Conservation (phyloP, 2,888 invertebrate species). For the Podabrus alpinus region DNA sequence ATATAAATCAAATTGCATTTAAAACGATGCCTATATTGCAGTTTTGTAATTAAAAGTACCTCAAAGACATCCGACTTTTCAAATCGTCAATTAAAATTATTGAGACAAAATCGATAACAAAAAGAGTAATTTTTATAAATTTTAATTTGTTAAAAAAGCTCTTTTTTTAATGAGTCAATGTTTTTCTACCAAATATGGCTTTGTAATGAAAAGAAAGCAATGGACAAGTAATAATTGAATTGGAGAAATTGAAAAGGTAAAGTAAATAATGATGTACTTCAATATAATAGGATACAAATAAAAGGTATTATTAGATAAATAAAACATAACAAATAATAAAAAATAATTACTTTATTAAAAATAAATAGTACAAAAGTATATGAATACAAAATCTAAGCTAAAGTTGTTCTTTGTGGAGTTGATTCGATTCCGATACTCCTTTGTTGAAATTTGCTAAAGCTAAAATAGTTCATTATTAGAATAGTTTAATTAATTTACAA, state of each 20-base stretch:
- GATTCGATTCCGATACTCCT: conserved; percentile 41
- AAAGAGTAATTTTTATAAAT: not conserved
- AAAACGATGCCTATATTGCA: not conserved
- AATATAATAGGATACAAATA: conserved; percentile 26
- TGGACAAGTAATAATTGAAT: conserved; percentile 37
- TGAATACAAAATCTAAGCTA: conserved; percentile 41
- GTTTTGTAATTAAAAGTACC: not conserved
- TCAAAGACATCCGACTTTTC: not conserved
- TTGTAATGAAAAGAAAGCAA: conserved; percentile 42
- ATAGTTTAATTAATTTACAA: not conserved
- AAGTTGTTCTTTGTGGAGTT: conserved; percentile 47
- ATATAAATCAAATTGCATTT: conserved; percentile 37
- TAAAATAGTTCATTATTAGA: conserved; percentile 45
- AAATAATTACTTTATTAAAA: conserved; percentile 1
- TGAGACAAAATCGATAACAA: not conserved
- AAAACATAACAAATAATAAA: not conserved
- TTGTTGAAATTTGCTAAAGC: conserved; percentile 52
- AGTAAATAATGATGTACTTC: conserved; percentile 31
- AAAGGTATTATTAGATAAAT: conserved; percentile 15
- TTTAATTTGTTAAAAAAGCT: conserved; percentile 7
- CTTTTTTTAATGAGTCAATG: conserved; percentile 19
- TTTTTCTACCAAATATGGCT: conserved; percentile 34
- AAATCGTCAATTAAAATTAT: not conserved
- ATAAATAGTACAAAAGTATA: not conserved
- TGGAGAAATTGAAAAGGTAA: conserved; percentile 30